Conservation (phyloP, 2,888 invertebrate genomes). For the Chironomus tentans region DNA sequence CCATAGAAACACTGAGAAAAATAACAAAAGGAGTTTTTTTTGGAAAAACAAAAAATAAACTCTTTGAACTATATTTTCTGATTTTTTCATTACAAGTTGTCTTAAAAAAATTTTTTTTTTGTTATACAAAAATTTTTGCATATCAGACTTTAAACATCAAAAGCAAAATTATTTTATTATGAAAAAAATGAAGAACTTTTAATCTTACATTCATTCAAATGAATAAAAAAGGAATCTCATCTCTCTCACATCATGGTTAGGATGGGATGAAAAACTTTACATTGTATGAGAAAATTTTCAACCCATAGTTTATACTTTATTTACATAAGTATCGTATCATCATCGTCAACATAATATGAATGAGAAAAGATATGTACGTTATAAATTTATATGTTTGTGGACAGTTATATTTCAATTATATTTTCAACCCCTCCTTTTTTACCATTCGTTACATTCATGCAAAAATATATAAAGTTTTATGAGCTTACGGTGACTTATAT, state of each 20-base stretch:
- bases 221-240: not conserved
- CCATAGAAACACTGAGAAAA: not conserved
- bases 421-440: no score
- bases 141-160: not conserved
- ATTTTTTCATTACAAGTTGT: not conserved
- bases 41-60: not conserved
- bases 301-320: not conserved
- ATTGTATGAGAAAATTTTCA: not conserved
- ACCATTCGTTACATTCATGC: no score
- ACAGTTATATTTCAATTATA: no score
- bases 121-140: not conserved
- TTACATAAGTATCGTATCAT: not conserved
- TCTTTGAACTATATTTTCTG: not conserved
- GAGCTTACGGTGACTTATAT: no score
- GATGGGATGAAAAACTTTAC: not conserved
- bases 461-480: no score
- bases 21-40: not conserved
- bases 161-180: not conserved
- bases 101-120: not conserved
- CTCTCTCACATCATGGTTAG: not conserved
- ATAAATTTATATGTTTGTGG: not conserved
- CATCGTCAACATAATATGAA: not conserved
- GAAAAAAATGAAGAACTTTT: not conserved
- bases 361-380: not conserved
- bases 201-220: not conserved